Evolutionary conservation across 2,888 invertebrate species (phyloP).

Genomic region (Eugnorisma glareosa): DNA sequence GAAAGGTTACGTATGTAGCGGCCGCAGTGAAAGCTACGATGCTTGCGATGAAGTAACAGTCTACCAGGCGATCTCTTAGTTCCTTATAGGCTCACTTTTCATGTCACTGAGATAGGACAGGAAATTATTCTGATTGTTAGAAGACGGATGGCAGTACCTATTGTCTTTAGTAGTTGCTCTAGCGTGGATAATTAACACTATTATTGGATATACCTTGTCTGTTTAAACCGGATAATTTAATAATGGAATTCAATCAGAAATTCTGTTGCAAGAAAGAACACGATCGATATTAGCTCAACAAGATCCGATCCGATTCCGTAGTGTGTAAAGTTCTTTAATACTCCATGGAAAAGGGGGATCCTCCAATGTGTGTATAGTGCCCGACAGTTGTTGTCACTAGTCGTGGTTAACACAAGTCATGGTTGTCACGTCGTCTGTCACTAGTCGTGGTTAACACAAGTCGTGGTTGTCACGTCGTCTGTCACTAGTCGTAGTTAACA

Average conservation of each 20-base stretch:
- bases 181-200: slow-evolving; percentile 57
- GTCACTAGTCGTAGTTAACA: neutral
- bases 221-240: slow-evolving; percentile 42
- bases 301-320: too few relatives aligned
- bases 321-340: neutral
- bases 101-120: slow-evolving; percentile 61
- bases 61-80: slow-evolving; percentile 64
- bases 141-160: slow-evolving; percentile 46
- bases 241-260: slow-evolving; percentile 25
- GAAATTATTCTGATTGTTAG: slow-evolving; percentile 63
- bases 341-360: neutral
- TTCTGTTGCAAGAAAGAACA: slow-evolving; percentile 9
- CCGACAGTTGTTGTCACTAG: too few relatives aligned
- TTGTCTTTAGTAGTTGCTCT: slow-evolving; percentile 59
- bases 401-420: too few relatives aligned
- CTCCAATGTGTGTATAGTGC: neutral
- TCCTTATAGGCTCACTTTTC: slow-evolving; percentile 70
- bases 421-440: too few relatives aligned
- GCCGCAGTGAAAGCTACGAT: slow-evolving; percentile 80
- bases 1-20: slow-evolving; percentile 79
- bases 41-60: slow-evolving; percentile 70
- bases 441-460: too few relatives aligned
- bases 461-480: too few relatives aligned
- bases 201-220: slow-evolving; percentile 33
- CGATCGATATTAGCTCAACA: slow-evolving; percentile 6